These are phyloP conservation scores for Boloria selene DNA, from an alignment of 2,888 invertebrate genomes.

Conservation along the genomic window DNA sequence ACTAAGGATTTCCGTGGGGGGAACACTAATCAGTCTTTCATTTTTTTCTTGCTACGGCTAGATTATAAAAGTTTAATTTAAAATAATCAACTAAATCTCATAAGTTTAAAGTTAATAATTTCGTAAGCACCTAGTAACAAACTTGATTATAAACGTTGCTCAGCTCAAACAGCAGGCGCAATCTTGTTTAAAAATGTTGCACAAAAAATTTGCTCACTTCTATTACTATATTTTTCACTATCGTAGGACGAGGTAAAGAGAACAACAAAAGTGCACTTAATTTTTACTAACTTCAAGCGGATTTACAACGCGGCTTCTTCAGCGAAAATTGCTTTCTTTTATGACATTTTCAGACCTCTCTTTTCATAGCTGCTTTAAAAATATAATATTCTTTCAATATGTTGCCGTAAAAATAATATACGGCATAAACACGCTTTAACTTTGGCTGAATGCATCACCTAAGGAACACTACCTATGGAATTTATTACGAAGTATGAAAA, in stretches of 20 bases:
- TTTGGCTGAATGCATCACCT: background rate
- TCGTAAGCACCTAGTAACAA: conserved; percentile 1
- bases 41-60: no score
- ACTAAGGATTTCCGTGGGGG: no score
- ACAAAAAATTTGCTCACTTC: conserved; percentile 5
- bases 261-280: conserved; percentile 65
- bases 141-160: conserved; percentile 10
- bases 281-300: conserved; percentile 59
- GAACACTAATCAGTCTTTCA: no score
- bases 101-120: background rate
- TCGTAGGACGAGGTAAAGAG: conserved; percentile 21
- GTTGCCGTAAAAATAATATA: conserved; percentile 30
- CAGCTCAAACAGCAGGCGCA: conserved; percentile 15
- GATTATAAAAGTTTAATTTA: no score
- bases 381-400: conserved; percentile 38
- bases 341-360: conserved; percentile 54
- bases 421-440: conserved; percentile 9
- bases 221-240: conserved; percentile 21
- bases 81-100: background rate
- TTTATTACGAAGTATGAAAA: conserved; percentile 12
- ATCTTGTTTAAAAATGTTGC: conserved; percentile 15
- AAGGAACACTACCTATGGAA: conserved; percentile 1
- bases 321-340: conserved; percentile 68
- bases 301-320: conserved; percentile 62
- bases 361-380: conserved; percentile 43